Evolutionary conservation across 2,797 vertebrate genomes (phyloP).

Genomic region (Microhierax caerulescens): DNA sequence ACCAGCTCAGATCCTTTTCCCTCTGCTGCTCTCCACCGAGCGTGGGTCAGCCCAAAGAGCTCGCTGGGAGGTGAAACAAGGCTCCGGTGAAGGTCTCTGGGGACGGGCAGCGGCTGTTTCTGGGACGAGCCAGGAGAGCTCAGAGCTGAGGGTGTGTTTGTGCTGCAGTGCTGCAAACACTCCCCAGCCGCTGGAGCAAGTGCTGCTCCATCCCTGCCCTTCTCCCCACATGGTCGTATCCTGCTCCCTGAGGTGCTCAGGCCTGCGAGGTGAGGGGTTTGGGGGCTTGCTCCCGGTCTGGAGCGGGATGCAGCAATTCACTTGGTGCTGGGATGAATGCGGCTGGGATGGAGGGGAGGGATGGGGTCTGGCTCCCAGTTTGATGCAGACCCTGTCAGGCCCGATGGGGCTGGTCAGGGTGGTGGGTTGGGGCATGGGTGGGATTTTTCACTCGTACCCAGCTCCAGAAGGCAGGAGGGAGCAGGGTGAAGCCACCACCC

Average conservation of each 20-base stretch:
- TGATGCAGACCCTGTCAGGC: background rate
- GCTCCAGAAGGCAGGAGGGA: background rate
- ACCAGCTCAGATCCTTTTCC: accelerated
- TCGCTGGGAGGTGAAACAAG: accelerated
- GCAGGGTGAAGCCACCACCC: background rate
- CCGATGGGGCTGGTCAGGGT: accelerated
- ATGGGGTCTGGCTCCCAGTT: background rate
- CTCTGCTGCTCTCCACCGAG: background rate
- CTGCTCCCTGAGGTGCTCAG: background rate
- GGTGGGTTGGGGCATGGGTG: accelerated
- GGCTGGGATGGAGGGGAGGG: background rate
- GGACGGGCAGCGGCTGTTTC: background rate
- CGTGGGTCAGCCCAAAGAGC: accelerated
- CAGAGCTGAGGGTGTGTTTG: background rate
- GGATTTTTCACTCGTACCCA: background rate
- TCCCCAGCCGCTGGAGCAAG: background rate
- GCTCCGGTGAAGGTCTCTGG: background rate
- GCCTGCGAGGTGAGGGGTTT: background rate
- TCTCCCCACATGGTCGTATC: background rate
- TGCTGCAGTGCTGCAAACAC: background rate
- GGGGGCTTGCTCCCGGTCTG: background rate
- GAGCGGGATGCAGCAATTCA: background rate
- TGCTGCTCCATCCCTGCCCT: background rate
- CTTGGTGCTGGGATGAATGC: background rate
- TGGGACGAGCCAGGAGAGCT: accelerated